Evolutionary conservation across 2,888 invertebrate genomes (phyloP).

Genomic region (Pseudoips prasinana): DNA sequence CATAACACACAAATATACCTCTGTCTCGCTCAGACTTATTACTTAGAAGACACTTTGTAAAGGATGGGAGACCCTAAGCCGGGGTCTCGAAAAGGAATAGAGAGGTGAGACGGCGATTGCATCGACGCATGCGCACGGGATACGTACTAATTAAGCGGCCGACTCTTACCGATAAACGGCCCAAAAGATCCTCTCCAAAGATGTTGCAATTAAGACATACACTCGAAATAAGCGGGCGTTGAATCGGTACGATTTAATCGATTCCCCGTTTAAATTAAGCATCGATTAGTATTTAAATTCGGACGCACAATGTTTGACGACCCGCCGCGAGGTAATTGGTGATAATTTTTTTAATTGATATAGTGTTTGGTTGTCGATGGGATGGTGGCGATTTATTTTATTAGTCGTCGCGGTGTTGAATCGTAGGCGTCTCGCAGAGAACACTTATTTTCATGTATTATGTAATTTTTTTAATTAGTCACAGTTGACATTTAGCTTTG

Average conservation of each 20-base stretch:
- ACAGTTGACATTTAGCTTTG: constrained; percentile 44
- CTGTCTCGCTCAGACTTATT: constrained; percentile 43
- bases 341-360: constrained; percentile 68
- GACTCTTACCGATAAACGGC: constrained; percentile 40
- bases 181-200: constrained; percentile 35
- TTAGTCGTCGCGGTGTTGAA: constrained; percentile 17
- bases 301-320: constrained; percentile 54
- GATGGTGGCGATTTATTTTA: constrained; percentile 44
- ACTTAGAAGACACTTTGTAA: constrained; percentile 25
- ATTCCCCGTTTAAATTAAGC: constrained; percentile 49
- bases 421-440: constrained; percentile 25
- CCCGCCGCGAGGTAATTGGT: constrained; percentile 66
- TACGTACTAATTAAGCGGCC: constrained; percentile 75
- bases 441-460: constrained; percentile 23
- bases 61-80: constrained; percentile 37
- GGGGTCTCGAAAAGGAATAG: constrained; percentile 54
- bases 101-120: constrained; percentile 67
- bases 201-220: constrained; percentile 65
- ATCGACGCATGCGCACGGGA: constrained; percentile 61
- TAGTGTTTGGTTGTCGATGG: constrained; percentile 36
- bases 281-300: constrained; percentile 66
- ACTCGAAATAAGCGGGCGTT: constrained; percentile 52
- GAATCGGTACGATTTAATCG: constrained; percentile 58
- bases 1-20: constrained; percentile 44
- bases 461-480: constrained; percentile 43